Evolutionary conservation across 2,888 invertebrate genomes (phyloP), one percentile per base, ranked within the genome.

Genomic region (Nymphalis c-album): DNA sequence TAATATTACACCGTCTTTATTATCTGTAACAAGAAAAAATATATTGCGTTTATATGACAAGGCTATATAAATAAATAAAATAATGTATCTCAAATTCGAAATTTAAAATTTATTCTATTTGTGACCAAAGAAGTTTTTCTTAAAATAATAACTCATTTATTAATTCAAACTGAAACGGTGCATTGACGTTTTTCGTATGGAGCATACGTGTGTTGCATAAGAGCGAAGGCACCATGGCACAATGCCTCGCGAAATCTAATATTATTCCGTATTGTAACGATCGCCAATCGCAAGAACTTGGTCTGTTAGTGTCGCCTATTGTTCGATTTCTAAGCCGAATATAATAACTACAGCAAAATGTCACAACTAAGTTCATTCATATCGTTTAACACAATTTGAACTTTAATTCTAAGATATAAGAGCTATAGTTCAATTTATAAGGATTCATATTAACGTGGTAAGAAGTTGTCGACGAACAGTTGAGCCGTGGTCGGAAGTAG

Each of bases 271-370:
- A 83, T 80, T 81, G 80, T 81, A 76, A 75, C 80, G 82, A 84
- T 85, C 84, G 84, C 85, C 85, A 85, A 85, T 85, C 82, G 81
- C 78, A 77, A 81, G 79, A 85, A 85, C 79, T 86, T 85, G 74
- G 78, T 79, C 82, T 78, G 82, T 83, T 82, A 80, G 78, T 78
- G 80, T 80, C 80, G 77, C 76, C 73, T 72, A 84, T 85, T 85
- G 83, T 85, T 79, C 80, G 78, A 83, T 84, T 82, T 80, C 81
- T 80, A 78, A 77, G 74, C 75, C 71, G 68, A 71, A 69, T 72
- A 72, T 71, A 76, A 75, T 75, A 75, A 74, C 74, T 70, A 71
- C 66, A 58, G 67, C 72, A 72, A 72, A 74, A 70, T 71, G 66
- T 70, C 66, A 69, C 68, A 68, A 59, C 55, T n/a, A 55, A 31